Evolutionary conservation across 2,113 vertebrate genomes (phyloP).

Genomic region (Bubo scandiacus): DNA sequence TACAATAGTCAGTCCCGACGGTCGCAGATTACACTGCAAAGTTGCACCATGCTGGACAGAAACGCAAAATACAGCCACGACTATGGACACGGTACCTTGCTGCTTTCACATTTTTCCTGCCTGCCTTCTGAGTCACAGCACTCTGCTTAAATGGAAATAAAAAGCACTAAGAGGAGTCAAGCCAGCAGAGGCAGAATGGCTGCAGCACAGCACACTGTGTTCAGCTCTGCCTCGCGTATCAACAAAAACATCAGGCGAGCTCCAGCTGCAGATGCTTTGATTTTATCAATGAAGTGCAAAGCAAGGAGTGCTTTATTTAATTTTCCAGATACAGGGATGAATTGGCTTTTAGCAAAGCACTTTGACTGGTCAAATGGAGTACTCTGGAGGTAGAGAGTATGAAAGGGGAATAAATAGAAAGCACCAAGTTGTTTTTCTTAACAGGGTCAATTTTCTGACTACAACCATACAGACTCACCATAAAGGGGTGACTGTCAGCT

Average conservation of each 20-base stretch:
- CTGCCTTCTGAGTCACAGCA: not conserved
- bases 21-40: not conserved
- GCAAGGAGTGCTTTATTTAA: not conserved
- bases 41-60: not conserved
- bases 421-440: not conserved
- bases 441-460: not conserved
- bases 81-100: not conserved
- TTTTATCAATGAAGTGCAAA: not conserved
- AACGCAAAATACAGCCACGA: not conserved
- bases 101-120: not conserved
- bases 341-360: not conserved
- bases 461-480: not conserved
- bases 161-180: not conserved
- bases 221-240: fast-evolving
- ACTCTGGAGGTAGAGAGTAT: not conserved
- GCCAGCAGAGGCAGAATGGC: not conserved
- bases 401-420: not conserved
- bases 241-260: not conserved
- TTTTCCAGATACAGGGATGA: not conserved
- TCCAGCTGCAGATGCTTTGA: not conserved
- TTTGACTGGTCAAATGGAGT: not conserved
- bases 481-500: not conserved
- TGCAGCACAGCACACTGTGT: fast-evolving
- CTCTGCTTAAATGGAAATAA: not conserved
- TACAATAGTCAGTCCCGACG: fast-evolving